Conservation (phyloP, 2,113 vertebrate species). For the Percopsis transmontana region DNA sequence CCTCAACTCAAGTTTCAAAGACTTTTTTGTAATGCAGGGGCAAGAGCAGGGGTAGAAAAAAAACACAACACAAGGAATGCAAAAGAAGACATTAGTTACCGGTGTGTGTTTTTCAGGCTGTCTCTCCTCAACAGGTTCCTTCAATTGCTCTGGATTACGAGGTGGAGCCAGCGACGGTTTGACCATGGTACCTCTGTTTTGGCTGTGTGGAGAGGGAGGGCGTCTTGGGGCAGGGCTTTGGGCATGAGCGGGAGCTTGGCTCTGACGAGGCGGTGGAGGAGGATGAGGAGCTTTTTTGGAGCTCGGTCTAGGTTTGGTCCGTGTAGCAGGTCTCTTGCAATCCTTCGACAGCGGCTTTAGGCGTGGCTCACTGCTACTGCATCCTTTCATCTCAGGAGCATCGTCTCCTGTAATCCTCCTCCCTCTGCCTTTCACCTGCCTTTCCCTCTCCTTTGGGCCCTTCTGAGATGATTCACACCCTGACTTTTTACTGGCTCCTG, state of each 20-base stretch:
- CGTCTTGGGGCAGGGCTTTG: slow-evolving; percentile 45
- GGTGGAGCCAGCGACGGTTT: slow-evolving; percentile 42
- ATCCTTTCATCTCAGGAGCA: slow-evolving; percentile 86
- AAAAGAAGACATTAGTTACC: slow-evolving; percentile 46
- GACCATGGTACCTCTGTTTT: slow-evolving; percentile 52
- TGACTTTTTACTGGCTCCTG: slow-evolving; percentile 46
- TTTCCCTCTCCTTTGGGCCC: slow-evolving; percentile 70
- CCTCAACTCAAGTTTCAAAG: too few species aligned
- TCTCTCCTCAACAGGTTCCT: slow-evolving; percentile 51
- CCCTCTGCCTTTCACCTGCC: slow-evolving; percentile 66
- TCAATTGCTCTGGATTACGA: slow-evolving; percentile 43
- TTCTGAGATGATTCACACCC: slow-evolving; percentile 44
- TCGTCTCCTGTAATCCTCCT: slow-evolving; percentile 82
- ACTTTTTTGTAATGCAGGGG: neutral
- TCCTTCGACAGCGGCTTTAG: slow-evolving; percentile 78
- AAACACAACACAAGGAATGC: too few species aligned
- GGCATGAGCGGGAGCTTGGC: slow-evolving; percentile 67
- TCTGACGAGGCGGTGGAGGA: slow-evolving; percentile 74
- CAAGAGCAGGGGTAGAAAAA: neutral
- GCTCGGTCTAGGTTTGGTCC: slow-evolving; percentile 50
- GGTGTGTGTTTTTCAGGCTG: slow-evolving; percentile 53
- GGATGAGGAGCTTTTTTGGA: slow-evolving; percentile 50
- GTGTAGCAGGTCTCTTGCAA: slow-evolving; percentile 70
- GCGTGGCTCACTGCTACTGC: slow-evolving; percentile 80
- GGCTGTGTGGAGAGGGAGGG: slow-evolving; percentile 32